Percentiles rank a stretch among this genome's conserved stretches.
These are phyloP conservation scores for Cydia splendana DNA, from an alignment of 1,140 invertebrate species.

Conservation along the genomic window DNA sequence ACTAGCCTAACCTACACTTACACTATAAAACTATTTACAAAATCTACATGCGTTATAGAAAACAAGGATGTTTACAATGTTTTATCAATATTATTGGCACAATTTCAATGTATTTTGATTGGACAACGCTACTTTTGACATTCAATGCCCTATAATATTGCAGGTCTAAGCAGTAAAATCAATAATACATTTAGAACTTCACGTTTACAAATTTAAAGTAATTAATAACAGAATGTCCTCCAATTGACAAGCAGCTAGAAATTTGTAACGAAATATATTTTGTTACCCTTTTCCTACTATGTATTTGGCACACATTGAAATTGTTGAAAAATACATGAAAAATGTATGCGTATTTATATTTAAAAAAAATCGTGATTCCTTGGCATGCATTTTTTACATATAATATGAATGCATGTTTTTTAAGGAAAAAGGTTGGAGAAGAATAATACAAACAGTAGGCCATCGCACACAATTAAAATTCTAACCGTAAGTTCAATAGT, in stretches of 20 bases:
- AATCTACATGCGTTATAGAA: constrained; percentile 18
- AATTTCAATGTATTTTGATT: neutral
- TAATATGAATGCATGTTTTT: neutral
- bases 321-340: neutral
- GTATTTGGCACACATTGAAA: neutral
- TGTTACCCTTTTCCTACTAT: neutral
- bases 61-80: neutral
- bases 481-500: too few species aligned
- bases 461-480: too few species aligned
- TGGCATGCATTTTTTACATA: neutral
- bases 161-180: neutral
- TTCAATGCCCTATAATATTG: neutral
- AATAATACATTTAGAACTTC: neutral
- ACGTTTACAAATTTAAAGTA: too few species aligned
- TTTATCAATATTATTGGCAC: neutral
- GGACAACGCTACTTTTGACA: neutral
- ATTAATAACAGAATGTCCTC: neutral
- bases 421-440: neutral
- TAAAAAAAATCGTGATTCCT: neutral
- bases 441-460: too few species aligned
- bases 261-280: neutral
- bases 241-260: neutral
- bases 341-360: neutral
- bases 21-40: constrained; percentile 23
- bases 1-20: constrained; percentile 14